These are phyloP conservation scores for Meandrina meandrites DNA, from an alignment of 92 coral and sea anemone species.

Conservation along the genomic window DNA sequence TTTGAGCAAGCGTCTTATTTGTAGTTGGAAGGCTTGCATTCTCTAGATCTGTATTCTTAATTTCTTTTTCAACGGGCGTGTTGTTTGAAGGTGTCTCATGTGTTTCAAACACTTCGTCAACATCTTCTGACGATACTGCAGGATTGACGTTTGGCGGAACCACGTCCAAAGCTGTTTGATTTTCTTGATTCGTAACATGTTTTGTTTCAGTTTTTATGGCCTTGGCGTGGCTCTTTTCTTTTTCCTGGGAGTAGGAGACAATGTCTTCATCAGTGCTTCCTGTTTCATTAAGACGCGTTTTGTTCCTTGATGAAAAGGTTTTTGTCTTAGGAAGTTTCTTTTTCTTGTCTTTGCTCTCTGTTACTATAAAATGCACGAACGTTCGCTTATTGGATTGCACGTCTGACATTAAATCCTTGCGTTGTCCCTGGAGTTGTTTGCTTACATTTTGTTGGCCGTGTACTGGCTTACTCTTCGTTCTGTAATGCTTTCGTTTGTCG, in stretches of 20 bases:
- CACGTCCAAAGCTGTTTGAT: not conserved
- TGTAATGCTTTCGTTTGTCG: slow-evolving; percentile 4
- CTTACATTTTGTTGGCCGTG: not conserved
- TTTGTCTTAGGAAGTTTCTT: not conserved
- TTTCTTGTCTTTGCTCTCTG: slow-evolving; percentile 34
- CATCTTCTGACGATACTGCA: not conserved
- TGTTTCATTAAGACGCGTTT: not conserved
- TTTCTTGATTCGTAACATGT: slow-evolving; percentile 1
- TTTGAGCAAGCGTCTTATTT: not conserved
- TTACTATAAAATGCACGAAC: slow-evolving; percentile 15
- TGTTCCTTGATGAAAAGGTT: not conserved
- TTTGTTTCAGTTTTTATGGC: not conserved
- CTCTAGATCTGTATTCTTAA: not conserved
- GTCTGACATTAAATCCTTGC: slow-evolving; percentile 2
- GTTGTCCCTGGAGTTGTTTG: not conserved
- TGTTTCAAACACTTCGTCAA: slow-evolving; percentile 26
- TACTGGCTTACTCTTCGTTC: not conserved
- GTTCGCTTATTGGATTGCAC: slow-evolving; percentile 2
- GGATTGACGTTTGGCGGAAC: not conserved
- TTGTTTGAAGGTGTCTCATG: not conserved
- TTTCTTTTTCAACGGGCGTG: not conserved
- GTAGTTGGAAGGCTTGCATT: not conserved
- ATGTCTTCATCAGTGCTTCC: not conserved
- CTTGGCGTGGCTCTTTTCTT: not conserved
- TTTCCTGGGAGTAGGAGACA: not conserved